Evolutionary conservation across 2,888 invertebrate genomes (phyloP), one percentile per base, ranked within the genome.

Genomic region (Agrenia bidenticulata): DNA sequence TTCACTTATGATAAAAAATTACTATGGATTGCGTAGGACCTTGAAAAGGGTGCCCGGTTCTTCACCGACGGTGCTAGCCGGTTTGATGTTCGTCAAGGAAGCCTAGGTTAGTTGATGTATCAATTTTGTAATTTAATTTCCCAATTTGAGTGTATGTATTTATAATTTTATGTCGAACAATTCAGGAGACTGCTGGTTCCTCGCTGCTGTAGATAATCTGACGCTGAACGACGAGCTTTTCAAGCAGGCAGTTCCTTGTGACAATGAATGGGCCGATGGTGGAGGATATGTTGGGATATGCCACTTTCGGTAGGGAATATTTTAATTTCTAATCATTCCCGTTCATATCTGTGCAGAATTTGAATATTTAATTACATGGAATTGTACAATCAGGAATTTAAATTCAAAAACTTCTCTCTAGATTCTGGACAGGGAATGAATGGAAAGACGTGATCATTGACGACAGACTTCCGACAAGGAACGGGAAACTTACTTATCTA

Each of bases 61-160:
- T 81, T 85, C 69, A 79, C 81, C 9, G 82, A 80, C 21, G 84
- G 83, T 39, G 83, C 83, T 57, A 81, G 81, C 23, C 78, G 85
- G 56, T 85, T 85, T 77, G 85, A 85, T 77, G 83, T 85, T 13
- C 81, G 82, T 63, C 84, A 85, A 78, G 83, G 84, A 61, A 82
- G 82, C 77, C 76, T 84, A 15, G 83, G 82, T 81, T 77, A n/a
- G n/a, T n/a, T n/a, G n/a, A n/a, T n/a, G n/a, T n/a, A n/a, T n/a
- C n/a, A n/a, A n/a, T n/a, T n/a, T n/a, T n/a, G n/a, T n/a, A n/a
- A n/a, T n/a, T n/a, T n/a, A n/a, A n/a, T n/a, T n/a, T n/a, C n/a
- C n/a, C n/a, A n/a, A 19, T n/a, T 49, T n/a, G n/a, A n/a, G n/a
- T n/a, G n/a, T n/a, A 32, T 55, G 37, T 37, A n/a, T 55, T 32